A percentile compares a stretch with the other conserved stretches of the same genome.
phyloP scores from a whole-genome alignment of 2,888 invertebrate genomes.

The Sphaeridia pumilis region DNA sequence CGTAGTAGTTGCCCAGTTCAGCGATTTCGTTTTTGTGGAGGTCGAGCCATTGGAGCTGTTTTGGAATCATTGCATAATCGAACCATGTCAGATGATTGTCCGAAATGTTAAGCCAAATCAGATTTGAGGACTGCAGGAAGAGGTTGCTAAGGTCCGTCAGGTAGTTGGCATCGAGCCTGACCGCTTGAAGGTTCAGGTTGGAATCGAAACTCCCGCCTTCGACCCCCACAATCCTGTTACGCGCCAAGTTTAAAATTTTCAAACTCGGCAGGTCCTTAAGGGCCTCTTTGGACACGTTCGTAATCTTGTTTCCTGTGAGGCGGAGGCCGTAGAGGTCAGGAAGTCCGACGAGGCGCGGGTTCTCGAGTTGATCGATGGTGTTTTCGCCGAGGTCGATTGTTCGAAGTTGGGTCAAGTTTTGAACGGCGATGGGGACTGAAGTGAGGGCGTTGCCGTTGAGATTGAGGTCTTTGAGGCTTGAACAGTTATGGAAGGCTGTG shows the following conservation, averaged over 20 bases:
- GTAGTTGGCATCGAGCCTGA: constrained; percentile 73
- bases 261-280: constrained; percentile 67
- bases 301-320: constrained; percentile 75
- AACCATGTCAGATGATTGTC: constrained; percentile 81
- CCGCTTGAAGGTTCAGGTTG: constrained; percentile 67
- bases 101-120: constrained; percentile 81
- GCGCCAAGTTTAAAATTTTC: constrained; percentile 75
- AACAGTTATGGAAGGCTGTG: constrained; percentile 81
- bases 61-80: constrained; percentile 73
- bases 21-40: constrained; percentile 63
- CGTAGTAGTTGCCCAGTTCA: constrained; percentile 35
- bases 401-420: constrained; percentile 71
- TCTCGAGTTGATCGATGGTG: constrained; percentile 64
- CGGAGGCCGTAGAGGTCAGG: constrained; percentile 70
- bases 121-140: constrained; percentile 67
- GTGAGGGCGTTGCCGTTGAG: constrained; percentile 75
- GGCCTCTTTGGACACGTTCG: constrained; percentile 65
- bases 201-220: constrained; percentile 70
- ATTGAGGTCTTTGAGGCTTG: constrained; percentile 78
- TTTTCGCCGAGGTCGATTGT: constrained; percentile 88
- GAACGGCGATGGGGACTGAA: constrained; percentile 65
- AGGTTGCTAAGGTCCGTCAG: constrained; percentile 69
- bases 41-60: constrained; percentile 74
- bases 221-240: constrained; percentile 66
- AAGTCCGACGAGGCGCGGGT: constrained; percentile 54